These are phyloP conservation scores for Cydia strobilella DNA, from an alignment of 1,140 invertebrate genomes.

Conservation along the genomic window DNA sequence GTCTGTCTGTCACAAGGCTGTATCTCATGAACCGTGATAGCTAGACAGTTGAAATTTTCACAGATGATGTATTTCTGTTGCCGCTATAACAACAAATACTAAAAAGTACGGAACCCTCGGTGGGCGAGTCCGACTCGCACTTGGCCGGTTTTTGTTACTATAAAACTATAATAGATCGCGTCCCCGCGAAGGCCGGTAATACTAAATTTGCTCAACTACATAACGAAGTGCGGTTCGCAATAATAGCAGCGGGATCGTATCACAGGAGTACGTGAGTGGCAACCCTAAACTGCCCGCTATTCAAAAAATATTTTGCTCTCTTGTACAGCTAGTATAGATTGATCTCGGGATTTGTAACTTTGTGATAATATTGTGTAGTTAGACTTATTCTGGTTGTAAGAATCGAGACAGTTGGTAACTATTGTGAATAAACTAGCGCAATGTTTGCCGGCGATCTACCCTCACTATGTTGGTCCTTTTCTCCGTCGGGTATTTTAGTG, in stretches of 20 bases:
- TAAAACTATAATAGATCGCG: not conserved
- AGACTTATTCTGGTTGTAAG: not conserved
- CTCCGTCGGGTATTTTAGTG: not conserved
- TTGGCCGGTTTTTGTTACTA: too few species aligned
- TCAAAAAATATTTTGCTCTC: not conserved
- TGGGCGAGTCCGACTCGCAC: too few species aligned
- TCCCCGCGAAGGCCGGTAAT: constrained; percentile 9
- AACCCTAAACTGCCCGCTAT: constrained; percentile 10
- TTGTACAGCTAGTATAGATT: not conserved
- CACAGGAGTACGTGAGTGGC: constrained; percentile 22
- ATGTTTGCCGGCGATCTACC: constrained; percentile 1
- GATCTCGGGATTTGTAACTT: not conserved
- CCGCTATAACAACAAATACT: too few species aligned
- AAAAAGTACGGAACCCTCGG: too few species aligned
- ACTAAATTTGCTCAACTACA: constrained; percentile 31
- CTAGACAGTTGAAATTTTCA: too few species aligned
- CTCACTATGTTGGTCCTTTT: not conserved
- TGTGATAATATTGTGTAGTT: not conserved
- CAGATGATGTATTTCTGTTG: too few species aligned
- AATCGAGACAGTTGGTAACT: not conserved
- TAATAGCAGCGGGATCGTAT: constrained; percentile 27
- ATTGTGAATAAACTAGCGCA: not conserved
- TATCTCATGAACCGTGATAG: too few species aligned
- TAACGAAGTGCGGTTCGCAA: constrained; percentile 30
- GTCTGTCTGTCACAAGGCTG: too few species aligned